Evolutionary conservation across 2,113 vertebrate species (phyloP), one percentile per base, ranked within the genome.

Genomic region (Zingel zingel): DNA sequence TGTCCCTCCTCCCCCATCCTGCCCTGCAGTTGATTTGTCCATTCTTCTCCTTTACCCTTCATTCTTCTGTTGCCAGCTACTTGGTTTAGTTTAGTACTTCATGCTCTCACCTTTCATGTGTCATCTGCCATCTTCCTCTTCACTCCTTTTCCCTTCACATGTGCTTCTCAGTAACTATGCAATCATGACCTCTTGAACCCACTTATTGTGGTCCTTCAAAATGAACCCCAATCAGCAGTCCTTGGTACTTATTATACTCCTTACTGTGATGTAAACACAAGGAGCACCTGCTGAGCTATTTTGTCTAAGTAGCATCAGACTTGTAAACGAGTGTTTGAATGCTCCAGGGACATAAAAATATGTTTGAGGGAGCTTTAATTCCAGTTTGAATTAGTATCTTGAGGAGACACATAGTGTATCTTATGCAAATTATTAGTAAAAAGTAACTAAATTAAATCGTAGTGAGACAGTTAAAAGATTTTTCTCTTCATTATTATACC

Each of bases 161-260:
- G 54, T 62, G 58, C 63, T 77, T 75, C 53, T 33, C 47, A 53
- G 70, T 74, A 80, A 39, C 74, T 50, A 63, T 36, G 69, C 63
- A 86, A 70, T 88, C 72, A 82, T 45, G 56, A 74, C 51, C 77
- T 74, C 68, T 76, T 50, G 23, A 75, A 63, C 59, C 61, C 45
- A 54, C 66, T 72, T 65, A 39, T 59, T 48, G 54, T 27, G 58
- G 39, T 43, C 75, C 59, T 25, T 86, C 36, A 77, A 84, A 82
- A 84, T 74, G 54, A 71, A 61, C 53, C 48, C 48, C 57, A 89
- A 84, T 90, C 84, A 87, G 80, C 50, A n/a, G 14, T 21, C 10
- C 21, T 21, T 27, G 9, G 43, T 36, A 39, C 72, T 74, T 68
- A 62, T 72, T 65, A 30, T 30, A 67, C 30, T 74, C 82, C 68